Base-by-base conservation (phyloP, 1,140 invertebrate species). In the Drosophila miranda region DNA sequence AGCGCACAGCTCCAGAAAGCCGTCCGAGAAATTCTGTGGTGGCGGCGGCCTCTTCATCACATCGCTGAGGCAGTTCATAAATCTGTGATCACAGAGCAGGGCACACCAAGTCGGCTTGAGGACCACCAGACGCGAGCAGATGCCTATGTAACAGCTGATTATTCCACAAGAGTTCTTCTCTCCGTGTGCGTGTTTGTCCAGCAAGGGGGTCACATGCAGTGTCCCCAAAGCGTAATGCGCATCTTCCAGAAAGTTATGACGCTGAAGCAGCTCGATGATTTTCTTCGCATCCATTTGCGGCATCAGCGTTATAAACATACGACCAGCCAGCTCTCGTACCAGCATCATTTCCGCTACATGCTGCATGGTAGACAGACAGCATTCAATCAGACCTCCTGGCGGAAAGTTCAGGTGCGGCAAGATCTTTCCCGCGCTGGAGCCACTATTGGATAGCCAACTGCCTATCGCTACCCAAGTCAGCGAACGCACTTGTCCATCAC, bases 361-460 rank as follows among this genome's bases (percentile, higher is more conserved):
- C 11, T 83, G 11, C 13, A 90, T 51, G 1, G 90, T 90, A 51
- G 61, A 74, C 6, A 91, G 28, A 38, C 82, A 90, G 55, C 90
- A 90, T 3, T 79, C 86, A 6, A 77, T 60, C 54, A 91, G 44
- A 2, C 86, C 89, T 1, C 89, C 89, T 0, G 90, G 90, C 38
- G 89, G 45, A 53, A 71, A 86, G 7, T 64, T 42, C 19, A 84
- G 34, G 0, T 55, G 50, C 1, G 56, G 2, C 53, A 87, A 11
- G 9, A 82, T 21, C 11, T 3, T 34, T 0, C 6, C 13, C 8
- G 69, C 49, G 2, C 14, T 13, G 0, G 3, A 3, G 11, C 19
- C 46, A 38, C 52, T 48, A n/a, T 26, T 51, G 4, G 28, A 46
- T 0, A 77, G 49, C 43, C 69, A 83, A n/a, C 73, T 57, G 9